Evolutionary conservation across 2,888 invertebrate genomes (phyloP).

Genomic region (Hemaris fuciformis): DNA sequence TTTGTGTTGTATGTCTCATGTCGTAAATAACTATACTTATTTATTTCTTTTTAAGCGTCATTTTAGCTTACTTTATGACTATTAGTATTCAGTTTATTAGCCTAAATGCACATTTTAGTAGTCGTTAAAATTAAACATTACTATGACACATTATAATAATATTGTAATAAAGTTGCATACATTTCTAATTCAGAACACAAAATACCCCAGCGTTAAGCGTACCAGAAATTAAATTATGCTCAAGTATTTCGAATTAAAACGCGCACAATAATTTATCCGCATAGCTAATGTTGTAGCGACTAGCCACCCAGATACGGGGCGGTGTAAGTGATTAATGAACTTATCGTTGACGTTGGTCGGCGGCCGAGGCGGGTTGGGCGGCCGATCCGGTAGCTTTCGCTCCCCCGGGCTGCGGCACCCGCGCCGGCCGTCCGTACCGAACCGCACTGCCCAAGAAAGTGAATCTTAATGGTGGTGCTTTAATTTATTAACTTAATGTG

Average conservation of each 20-base stretch:
- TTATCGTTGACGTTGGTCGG: constrained; percentile 53
- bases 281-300: constrained; percentile 15
- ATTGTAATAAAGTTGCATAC: no score
- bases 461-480: neutral
- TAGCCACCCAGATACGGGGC: constrained; percentile 19
- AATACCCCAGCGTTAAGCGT: no score
- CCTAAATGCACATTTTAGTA: no score
- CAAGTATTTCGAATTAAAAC: neutral
- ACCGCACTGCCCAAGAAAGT: neutral
- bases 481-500: neutral
- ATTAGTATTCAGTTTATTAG: no score
- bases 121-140: no score
- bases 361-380: neutral
- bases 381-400: neutral
- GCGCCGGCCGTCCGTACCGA: neutral
- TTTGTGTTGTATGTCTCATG: no score
- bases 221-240: neutral
- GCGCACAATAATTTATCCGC: neutral
- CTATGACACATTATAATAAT: no score
- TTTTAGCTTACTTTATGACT: no score
- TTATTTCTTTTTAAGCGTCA: no score
- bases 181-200: no score
- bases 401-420: neutral
- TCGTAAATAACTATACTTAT: no score
- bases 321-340: constrained; percentile 59